Evolutionary conservation across 1,140 invertebrate species (phyloP).

Genomic region (Brachystomella parvula): DNA sequence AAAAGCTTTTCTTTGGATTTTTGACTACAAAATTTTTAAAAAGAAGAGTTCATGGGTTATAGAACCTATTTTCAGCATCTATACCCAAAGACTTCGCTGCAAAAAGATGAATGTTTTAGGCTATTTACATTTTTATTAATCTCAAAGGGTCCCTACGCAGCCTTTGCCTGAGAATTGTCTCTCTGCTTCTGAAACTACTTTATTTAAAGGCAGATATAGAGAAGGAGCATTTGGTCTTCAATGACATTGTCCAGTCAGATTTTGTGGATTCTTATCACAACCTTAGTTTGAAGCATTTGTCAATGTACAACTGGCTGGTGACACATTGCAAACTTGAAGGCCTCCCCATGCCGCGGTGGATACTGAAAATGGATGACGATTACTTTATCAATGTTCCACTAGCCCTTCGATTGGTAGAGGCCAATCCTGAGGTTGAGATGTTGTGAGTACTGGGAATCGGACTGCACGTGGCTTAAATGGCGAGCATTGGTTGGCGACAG

Average conservation of each 20-base stretch:
- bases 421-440: constrained; percentile 3
- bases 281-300: constrained; percentile 74
- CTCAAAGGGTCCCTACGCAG: no score
- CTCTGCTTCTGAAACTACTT: not conserved
- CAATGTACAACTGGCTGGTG: constrained; percentile 71
- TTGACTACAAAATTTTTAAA: no score
- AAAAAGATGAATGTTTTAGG: no score
- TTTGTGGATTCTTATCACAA: constrained; percentile 78
- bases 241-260: constrained; percentile 65
- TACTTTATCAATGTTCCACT: constrained; percentile 72
- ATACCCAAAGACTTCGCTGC: no score
- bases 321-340: constrained; percentile 54
- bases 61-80: no score
- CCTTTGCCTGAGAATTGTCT: no score
- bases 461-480: no score
- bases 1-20: no score
- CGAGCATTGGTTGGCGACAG: no score
- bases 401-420: not conserved
- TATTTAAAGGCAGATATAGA: not conserved
- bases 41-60: no score
- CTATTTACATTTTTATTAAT: no score
- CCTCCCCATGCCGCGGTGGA: constrained; percentile 46
- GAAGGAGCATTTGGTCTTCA: constrained; percentile 54
- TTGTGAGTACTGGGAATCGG: not conserved
- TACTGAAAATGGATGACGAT: constrained; percentile 80